Evolutionary conservation across 2,888 invertebrate genomes (phyloP).

Genomic region (Epistrophe grossulariae): DNA sequence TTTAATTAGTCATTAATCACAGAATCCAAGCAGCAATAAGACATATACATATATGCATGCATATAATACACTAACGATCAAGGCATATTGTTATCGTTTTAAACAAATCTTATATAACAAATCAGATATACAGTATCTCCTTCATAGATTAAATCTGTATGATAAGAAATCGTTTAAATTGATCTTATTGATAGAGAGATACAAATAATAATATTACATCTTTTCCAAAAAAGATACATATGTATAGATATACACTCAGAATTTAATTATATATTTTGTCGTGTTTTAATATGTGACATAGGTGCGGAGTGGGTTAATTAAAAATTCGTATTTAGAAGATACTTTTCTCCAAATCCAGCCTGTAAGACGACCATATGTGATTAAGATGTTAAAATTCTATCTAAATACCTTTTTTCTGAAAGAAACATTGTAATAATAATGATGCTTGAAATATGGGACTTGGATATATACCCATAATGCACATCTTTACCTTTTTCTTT

Average conservation of each 20-base stretch:
- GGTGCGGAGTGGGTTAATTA: slow-evolving; percentile 29
- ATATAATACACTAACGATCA: background rate
- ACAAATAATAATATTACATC: slow-evolving; percentile 47
- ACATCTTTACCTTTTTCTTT: slow-evolving; percentile 2
- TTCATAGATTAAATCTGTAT: slow-evolving; percentile 31
- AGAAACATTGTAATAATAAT: slow-evolving; percentile 54
- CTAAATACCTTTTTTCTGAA: slow-evolving; percentile 32
- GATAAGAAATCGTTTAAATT: slow-evolving; percentile 47
- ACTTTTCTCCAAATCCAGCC: slow-evolving; percentile 13
- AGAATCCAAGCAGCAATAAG: slow-evolving; percentile 29
- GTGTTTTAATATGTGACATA: background rate
- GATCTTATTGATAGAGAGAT: slow-evolving; percentile 32
- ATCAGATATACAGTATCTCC: background rate
- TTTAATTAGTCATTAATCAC: slow-evolving; percentile 68
- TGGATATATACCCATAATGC: background rate
- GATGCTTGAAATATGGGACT: slow-evolving; percentile 53
- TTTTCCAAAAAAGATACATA: slow-evolving; percentile 4
- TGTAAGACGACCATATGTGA: slow-evolving; percentile 37
- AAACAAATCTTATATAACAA: slow-evolving; percentile 56
- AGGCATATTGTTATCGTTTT: slow-evolving; percentile 47
- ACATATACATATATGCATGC: background rate
- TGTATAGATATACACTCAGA: slow-evolving; percentile 31
- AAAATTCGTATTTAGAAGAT: slow-evolving; percentile 32
- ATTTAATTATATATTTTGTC: slow-evolving; percentile 38
- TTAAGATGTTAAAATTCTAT: slow-evolving; percentile 64